Base-by-base conservation (phyloP, 2,797 vertebrate genomes). In the Anguilla pacifica region DNA sequence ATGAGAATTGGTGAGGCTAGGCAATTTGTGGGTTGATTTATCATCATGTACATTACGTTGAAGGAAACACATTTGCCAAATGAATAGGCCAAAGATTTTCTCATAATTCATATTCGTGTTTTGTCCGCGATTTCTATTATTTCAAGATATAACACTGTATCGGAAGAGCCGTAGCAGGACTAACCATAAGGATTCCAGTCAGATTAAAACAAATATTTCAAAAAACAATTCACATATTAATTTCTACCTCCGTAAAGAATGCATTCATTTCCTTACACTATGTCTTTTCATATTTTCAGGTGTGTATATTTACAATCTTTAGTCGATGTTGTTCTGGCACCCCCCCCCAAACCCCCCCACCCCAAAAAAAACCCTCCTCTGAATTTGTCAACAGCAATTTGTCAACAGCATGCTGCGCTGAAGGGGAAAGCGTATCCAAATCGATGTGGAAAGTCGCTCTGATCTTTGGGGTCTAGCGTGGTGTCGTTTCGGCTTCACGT, bases 361-460 rank as follows among this genome's bases (percentile, higher is more conserved):
- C 17, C 59, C 2, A 61, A 61, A 61, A 61, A 67, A 28, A 81
- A 61, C 13, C 57, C 67, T 70, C 46, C 59, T 35, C n/a, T 55
- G 46, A 35, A 35, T 35, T 35, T 35, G 35, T 35, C 46, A 72
- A 28, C 43, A 82, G 55, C 74, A 28, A 35, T 35, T 35, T 35
- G 35, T 35, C 46, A 72, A 28, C 43, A 82, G 55, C 74, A 28
- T 55, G 35, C 72, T 49, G 79, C 51, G 79, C 22, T 84, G 81
- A 84, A 25, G 61, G 55, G 46, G 51, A 84, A 84, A 61, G 17
- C 64, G 31, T 64, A 74, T 83, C 67, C 51, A 51, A 61, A 84
- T 53, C 25, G 51, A 67, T 85, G 70, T n/a, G n/a, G 25, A 15
- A 55, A 53, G 57, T 72, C 31, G 87, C 84, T 82, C 59, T 85